Base-by-base conservation (phyloP, 1,140 invertebrate genomes). In the Drosophila pseudoananassae region DNA sequence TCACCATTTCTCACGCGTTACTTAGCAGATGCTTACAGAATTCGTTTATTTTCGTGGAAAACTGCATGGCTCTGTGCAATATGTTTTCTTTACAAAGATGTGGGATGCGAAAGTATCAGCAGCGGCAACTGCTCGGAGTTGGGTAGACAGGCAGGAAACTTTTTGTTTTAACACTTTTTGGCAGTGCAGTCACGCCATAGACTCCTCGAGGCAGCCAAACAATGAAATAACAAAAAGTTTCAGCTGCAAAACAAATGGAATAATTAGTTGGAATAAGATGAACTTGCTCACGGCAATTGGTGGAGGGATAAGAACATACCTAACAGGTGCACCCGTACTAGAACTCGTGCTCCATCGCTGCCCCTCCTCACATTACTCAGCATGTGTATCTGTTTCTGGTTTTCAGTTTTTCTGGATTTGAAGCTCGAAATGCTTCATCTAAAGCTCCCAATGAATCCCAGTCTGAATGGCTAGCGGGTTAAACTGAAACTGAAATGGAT, bases 231-330 rank as follows among this genome's bases (percentile, higher is more conserved):
- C 20, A 51, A 59, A 58, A 85, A 87, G 36, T 81, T 65, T 58
- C 17, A 59, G 38, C 36, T 45, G 58, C 54, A 40, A 53, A 88
- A 78, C 83, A 82, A 87, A 87, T 87, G 75, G 63, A 78, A 87
- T 87, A 87, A 88, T 76, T 76, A 76, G 73, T 55, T 57, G 47
- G 68, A 61, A 59, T 29, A 63, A 73, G 36, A 64, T 63, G 57
- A 73, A 73, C 69, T 40, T 49, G 57, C 65, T 51, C 36, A 52
- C 49, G 38, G 20, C 65, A 73, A 17, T 5, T 20, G 14, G 29
- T 10, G 40, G n/a, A 4, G 29, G 17, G 12, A 27, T 14, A 51
- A 57, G 15, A 50, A 50, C 29, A 36, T 46, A 55, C 38, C 7
- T n/a, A 63, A 20, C 69, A 73, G 70, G 50, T 73, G 57, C 29